phyloP scores from a whole-genome alignment of 2,888 invertebrate species.

The Acanthosepion lycidas region DNA sequence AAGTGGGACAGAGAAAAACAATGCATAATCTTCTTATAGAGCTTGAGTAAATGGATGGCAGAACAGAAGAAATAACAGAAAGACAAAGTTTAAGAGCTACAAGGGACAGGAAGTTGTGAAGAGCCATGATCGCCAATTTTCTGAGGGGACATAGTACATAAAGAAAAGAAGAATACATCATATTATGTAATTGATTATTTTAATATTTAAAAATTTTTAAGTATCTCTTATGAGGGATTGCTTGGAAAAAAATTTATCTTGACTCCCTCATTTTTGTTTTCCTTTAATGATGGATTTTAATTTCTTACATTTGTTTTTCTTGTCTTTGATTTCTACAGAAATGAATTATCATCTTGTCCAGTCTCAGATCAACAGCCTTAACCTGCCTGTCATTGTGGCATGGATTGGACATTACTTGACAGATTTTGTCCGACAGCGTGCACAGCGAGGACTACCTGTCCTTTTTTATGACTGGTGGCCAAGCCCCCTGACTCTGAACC shows the following conservation, averaged over 20 bases:
- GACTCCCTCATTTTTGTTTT: not conserved
- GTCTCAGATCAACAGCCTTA: conserved; percentile 79
- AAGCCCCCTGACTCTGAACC: conserved; percentile 75
- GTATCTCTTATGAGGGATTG: no score
- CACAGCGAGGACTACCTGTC: conserved; percentile 75
- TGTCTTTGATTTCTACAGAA: conserved; percentile 58
- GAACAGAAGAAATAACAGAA: no score
- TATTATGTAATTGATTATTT: no score
- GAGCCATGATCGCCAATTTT: no score
- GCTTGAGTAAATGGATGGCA: no score
- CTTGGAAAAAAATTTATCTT: not conserved
- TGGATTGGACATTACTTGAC: conserved; percentile 82
- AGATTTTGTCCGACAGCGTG: conserved; percentile 68
- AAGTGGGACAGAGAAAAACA: no score
- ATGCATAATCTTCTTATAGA: no score
- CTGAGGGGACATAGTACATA: no score
- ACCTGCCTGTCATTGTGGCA: conserved; percentile 80
- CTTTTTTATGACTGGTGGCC: conserved; percentile 83
- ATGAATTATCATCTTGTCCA: conserved; percentile 64
- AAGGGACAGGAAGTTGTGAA: no score
- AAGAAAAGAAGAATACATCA: no score
- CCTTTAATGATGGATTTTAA: not conserved
- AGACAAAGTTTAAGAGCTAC: no score
- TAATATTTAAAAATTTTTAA: no score
- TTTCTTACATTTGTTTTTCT: not conserved